phyloP scores from a whole-genome alignment of 2,113 vertebrate species.

The Psilopsiagon aymara region DNA sequence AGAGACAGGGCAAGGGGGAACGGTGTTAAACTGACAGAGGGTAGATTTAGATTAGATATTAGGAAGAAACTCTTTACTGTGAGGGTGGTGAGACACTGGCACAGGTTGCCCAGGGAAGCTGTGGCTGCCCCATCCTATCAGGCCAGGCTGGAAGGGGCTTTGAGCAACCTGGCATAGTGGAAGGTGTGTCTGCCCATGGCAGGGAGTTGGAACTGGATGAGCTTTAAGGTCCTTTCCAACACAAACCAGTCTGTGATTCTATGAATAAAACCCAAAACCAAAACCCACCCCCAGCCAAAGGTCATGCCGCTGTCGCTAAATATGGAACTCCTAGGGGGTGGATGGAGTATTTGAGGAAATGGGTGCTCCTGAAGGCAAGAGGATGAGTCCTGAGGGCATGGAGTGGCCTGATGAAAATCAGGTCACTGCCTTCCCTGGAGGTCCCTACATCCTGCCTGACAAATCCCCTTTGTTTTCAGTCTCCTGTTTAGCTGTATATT shows the following conservation, averaged over 20 bases:
- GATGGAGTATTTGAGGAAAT: fast-evolving
- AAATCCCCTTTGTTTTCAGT: not conserved
- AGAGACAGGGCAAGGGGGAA: not conserved
- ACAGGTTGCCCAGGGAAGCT: not conserved
- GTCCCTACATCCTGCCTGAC: not conserved
- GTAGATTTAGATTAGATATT: not conserved
- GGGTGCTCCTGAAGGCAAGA: not conserved
- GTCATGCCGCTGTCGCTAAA: not conserved
- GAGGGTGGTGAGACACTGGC: not conserved
- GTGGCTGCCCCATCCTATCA: not conserved
- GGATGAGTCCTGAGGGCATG: too few species aligned
- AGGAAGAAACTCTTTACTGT: not conserved
- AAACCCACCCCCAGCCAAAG: too few species aligned
- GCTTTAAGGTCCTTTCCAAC: not conserved
- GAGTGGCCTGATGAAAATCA: not conserved
- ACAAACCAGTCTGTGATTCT: not conserved
- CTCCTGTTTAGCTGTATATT: not conserved
- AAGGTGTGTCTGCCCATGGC: not conserved
- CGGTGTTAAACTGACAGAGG: not conserved
- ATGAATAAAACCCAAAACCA: not conserved
- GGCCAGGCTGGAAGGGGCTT: not conserved
- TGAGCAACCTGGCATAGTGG: not conserved
- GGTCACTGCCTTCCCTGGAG: not conserved
- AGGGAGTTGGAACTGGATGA: not conserved
- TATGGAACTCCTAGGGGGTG: too few species aligned